A percentile compares a stretch with the other conserved stretches of the same genome.
phyloP scores from a whole-genome alignment of 2,113 vertebrate genomes.

The Manacus vitellinus region DNA sequence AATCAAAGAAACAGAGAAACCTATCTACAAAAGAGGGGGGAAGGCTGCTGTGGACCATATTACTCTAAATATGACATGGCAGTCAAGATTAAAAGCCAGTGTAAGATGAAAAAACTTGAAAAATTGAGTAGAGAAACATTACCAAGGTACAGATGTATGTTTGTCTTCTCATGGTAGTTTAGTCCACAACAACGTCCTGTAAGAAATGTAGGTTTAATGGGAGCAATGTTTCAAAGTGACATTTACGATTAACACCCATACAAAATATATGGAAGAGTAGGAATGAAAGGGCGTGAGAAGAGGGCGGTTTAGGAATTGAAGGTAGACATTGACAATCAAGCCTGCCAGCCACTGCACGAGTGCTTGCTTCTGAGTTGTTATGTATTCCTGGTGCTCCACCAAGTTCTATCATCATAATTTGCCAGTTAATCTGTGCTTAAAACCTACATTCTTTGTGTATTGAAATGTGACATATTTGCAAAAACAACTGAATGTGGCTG shows the following conservation, averaged over 20 bases:
- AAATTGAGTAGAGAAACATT: background rate
- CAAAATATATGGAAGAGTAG: background rate
- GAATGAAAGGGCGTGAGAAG: background rate
- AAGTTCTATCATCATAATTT: background rate
- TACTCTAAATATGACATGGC: background rate
- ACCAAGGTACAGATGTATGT: accelerated
- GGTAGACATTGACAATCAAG: background rate
- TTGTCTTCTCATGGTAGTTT: background rate
- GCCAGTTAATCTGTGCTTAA: background rate
- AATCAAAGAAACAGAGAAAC: background rate
- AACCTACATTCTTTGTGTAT: background rate
- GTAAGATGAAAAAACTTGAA: background rate
- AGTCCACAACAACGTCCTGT: background rate
- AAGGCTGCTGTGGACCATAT: too few relatives aligned
- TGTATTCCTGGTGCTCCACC: background rate
- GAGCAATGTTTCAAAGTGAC: background rate
- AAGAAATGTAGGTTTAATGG: background rate
- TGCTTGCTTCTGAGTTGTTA: background rate
- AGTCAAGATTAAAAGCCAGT: background rate
- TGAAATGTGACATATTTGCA: background rate
- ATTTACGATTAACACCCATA: background rate
- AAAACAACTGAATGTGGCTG: background rate
- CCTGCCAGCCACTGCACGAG: background rate
- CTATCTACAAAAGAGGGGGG: background rate
- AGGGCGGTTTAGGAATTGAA: background rate